phyloP scores from a whole-genome alignment of 1,140 invertebrate species.

The Steinernema feltiae region DNA sequence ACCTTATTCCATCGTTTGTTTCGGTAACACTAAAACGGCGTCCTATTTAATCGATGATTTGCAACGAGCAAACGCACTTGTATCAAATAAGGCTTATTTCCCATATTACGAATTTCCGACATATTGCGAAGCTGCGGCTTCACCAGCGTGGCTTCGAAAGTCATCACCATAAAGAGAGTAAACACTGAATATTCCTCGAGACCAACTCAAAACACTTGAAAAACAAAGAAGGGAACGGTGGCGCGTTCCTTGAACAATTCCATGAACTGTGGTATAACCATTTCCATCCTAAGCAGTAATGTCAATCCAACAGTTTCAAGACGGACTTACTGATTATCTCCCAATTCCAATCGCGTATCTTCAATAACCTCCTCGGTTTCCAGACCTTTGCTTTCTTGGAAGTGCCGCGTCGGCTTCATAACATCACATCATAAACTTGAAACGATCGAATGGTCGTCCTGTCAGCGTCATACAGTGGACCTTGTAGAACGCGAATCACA shows the following conservation, averaged over 20 bases:
- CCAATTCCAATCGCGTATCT: too few species aligned
- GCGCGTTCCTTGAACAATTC: constrained; percentile 94
- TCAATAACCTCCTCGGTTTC: too few species aligned
- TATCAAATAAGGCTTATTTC: constrained; percentile 87
- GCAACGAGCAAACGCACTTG: constrained; percentile 62
- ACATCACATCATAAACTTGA: too few species aligned
- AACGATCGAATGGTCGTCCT: too few species aligned
- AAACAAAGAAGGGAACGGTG: constrained; percentile 96
- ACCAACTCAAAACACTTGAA: constrained; percentile 85
- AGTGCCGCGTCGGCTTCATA: too few species aligned
- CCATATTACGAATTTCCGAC: constrained; percentile 99
- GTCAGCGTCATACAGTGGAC: too few species aligned
- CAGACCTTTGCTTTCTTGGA: too few species aligned
- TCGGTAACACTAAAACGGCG: constrained; percentile 66
- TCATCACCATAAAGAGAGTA: constrained; percentile 90
- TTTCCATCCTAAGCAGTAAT: constrained; percentile 73
- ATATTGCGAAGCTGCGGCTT: constrained; percentile 95
- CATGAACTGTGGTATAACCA: constrained; percentile 89
- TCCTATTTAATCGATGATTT: too few species aligned
- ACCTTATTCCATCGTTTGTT: constrained; percentile 84
- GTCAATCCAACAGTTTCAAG: too few species aligned
- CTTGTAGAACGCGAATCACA: too few species aligned
- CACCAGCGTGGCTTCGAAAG: constrained; percentile 95
- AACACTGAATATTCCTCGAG: constrained; percentile 75
- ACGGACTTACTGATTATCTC: too few species aligned